A percentile compares a stretch with the other conserved stretches of the same genome.
Evolutionary conservation across 2,888 invertebrate genomes (phyloP).

Genomic region (Phyllotreta striolata): DNA sequence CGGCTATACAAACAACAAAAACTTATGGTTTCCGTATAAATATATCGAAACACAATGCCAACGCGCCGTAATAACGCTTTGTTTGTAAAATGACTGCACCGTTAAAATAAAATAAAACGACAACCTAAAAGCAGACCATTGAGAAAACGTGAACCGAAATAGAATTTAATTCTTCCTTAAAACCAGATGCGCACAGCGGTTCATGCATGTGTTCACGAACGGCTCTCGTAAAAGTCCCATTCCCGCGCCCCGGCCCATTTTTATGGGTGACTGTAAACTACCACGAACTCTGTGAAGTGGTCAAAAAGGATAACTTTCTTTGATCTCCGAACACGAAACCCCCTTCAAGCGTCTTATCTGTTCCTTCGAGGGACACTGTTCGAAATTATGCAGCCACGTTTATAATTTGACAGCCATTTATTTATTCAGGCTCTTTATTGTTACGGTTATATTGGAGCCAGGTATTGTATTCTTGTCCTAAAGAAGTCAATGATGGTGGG

Average conservation of each 20-base stretch:
- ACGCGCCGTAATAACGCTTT: conserved; percentile 22
- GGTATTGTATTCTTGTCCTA: conserved; percentile 22
- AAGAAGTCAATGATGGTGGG: not conserved
- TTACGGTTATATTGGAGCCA: conserved; percentile 33
- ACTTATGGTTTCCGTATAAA: conserved; percentile 15
- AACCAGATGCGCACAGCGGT: conserved; percentile 49
- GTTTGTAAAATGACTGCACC: conserved; percentile 29
- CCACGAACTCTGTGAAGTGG: conserved; percentile 47
- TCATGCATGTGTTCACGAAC: conserved; percentile 44
- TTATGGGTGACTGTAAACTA: conserved; percentile 45
- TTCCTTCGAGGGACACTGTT: conserved; percentile 15
- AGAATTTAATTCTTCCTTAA: conserved; percentile 43
- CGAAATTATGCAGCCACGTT: conserved; percentile 36
- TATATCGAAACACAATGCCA: conserved; percentile 33
- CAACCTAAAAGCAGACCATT: conserved; percentile 38
- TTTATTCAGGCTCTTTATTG: conserved; percentile 37
- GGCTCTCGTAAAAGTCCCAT: conserved; percentile 37
- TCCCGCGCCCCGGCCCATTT: conserved; percentile 38
- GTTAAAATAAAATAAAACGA: conserved; percentile 29
- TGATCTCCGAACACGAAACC: conserved; percentile 28
- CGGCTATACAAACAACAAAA: not conserved
- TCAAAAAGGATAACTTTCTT: conserved; percentile 37
- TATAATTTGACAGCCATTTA: conserved; percentile 40
- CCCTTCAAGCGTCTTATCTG: conserved; percentile 30
- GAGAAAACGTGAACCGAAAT: conserved; percentile 44